Evolutionary conservation across 2,797 vertebrate species (phyloP).

Genomic region (Danio choprae): DNA sequence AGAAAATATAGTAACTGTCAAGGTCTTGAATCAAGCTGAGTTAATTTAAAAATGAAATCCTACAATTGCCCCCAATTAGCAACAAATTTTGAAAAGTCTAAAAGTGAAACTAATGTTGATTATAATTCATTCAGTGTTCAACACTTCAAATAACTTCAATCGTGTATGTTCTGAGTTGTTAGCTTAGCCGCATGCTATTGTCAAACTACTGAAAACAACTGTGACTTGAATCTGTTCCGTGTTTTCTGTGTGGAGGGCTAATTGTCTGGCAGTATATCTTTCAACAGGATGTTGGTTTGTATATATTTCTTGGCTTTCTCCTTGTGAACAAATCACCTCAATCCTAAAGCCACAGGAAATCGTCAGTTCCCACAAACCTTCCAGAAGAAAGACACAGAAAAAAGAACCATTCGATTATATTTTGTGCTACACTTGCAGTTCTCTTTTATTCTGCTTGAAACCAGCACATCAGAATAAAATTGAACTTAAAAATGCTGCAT

Average conservation of each 20-base stretch:
- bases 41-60: no score
- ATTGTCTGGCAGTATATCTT: background rate
- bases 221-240: background rate
- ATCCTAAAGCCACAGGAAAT: constrained; percentile 1
- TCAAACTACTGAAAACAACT: background rate
- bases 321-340: constrained; percentile 11
- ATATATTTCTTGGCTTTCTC: constrained; percentile 1
- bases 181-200: background rate
- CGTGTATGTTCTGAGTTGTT: background rate
- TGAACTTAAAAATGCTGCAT: constrained; percentile 40
- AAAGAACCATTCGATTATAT: background rate
- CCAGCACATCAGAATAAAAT: constrained; percentile 26
- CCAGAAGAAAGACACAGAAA: background rate
- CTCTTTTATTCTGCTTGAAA: constrained; percentile 10
- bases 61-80: no score
- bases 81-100: background rate
- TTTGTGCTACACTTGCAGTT: background rate
- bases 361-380: constrained; percentile 13
- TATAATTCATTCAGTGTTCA: background rate
- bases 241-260: background rate
- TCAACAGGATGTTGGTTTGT: constrained; percentile 16
- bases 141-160: background rate
- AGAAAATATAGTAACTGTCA: no score
- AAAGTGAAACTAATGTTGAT: background rate
- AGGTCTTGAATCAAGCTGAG: no score